phyloP scores from a whole-genome alignment of 2,888 invertebrate genomes.

The Siphlonurus alternatus region DNA sequence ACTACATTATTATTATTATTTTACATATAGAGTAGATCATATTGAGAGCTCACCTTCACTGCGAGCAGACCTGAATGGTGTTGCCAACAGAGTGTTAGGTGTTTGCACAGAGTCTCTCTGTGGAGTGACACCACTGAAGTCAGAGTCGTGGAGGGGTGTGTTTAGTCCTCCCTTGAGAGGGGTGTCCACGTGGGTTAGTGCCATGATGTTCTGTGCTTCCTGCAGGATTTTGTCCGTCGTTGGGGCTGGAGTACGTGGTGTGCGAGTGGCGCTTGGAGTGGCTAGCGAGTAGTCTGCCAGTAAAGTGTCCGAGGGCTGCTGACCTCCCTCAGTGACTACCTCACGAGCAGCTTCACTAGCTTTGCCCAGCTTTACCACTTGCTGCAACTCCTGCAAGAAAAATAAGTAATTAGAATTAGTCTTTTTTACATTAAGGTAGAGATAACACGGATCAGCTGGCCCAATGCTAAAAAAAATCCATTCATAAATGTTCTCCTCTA shows the following conservation, averaged over 20 bases:
- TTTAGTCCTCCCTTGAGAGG: constrained; percentile 80
- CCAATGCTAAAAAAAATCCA: too few relatives aligned
- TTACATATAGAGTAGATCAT: neutral
- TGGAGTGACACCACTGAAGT: constrained; percentile 73
- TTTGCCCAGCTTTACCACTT: constrained; percentile 82
- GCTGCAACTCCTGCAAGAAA: constrained; percentile 71
- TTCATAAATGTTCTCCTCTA: too few relatives aligned
- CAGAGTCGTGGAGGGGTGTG: constrained; percentile 77
- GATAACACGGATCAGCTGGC: too few relatives aligned
- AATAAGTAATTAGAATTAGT: too few relatives aligned
- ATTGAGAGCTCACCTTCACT: constrained; percentile 13
- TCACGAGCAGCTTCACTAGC: constrained; percentile 72
- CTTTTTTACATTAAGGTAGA: too few relatives aligned
- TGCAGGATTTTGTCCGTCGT: constrained; percentile 61
- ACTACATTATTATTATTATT: neutral
- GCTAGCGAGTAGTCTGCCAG: constrained; percentile 72
- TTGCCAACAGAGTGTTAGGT: constrained; percentile 80
- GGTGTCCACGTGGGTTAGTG: constrained; percentile 92
- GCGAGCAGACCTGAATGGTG: constrained; percentile 48
- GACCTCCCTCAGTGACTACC: constrained; percentile 55
- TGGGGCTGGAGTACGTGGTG: constrained; percentile 73
- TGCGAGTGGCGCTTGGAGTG: constrained; percentile 43
- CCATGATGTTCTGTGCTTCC: constrained; percentile 98
- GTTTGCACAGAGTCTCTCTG: constrained; percentile 53
- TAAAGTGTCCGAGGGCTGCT: constrained; percentile 64